A percentile compares a stretch with the other conserved stretches of the same genome.
These are phyloP conservation scores for Drosophila pruinosa DNA, from an alignment of 1,140 invertebrate genomes.

Conservation along the genomic window DNA sequence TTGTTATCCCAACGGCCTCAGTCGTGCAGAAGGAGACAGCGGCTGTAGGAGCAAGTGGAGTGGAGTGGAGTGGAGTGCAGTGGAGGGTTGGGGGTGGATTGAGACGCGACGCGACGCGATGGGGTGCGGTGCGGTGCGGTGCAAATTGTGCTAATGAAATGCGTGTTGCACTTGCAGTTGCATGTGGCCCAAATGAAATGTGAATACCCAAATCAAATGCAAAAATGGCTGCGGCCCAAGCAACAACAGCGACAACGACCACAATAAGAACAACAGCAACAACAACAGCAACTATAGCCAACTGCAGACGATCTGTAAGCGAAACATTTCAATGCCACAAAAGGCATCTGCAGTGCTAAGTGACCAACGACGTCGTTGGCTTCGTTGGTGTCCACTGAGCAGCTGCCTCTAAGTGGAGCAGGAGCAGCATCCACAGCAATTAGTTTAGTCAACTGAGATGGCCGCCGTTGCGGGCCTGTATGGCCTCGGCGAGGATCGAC, in stretches of 20 bases:
- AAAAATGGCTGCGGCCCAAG: conserved; percentile 30
- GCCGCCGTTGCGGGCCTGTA: conserved; percentile 82
- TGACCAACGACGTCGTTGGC: conserved; percentile 9
- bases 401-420: conserved; percentile 18
- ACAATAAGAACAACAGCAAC: not conserved
- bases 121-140: too few relatives aligned
- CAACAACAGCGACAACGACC: conserved; percentile 10
- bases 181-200: conserved; percentile 18
- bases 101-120: not conserved
- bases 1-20: not conserved
- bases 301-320: conserved; percentile 3
- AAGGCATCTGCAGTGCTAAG: conserved; percentile 19
- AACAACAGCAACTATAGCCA: not conserved
- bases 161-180: conserved; percentile 23
- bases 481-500: conserved; percentile 81
- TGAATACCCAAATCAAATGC: conserved; percentile 15
- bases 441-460: conserved; percentile 48
- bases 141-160: conserved; percentile 11
- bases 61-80: too few relatives aligned
- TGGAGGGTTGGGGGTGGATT: not conserved
- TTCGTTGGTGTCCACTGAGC: not conserved
- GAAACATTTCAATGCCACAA: conserved; percentile 37
- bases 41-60: too few relatives aligned
- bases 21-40: not conserved
- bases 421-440: conserved; percentile 1